A percentile compares a stretch with the other conserved stretches of the same genome.
phyloP scores from a whole-genome alignment of 1,140 invertebrate species.

The Semibalanus balanoides region DNA sequence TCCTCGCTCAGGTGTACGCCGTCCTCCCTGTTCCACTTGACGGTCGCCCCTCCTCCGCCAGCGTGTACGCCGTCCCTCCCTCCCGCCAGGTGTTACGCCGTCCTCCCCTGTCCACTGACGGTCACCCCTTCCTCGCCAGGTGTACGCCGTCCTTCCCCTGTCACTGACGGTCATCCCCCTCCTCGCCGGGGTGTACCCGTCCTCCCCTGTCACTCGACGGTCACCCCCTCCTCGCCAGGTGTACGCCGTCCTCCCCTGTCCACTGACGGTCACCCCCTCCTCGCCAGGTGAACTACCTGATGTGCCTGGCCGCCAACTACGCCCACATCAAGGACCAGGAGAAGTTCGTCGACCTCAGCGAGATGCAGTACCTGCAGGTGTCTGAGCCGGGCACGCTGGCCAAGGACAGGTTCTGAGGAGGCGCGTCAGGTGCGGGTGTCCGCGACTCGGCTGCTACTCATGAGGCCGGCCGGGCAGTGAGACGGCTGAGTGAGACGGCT shows the following conservation, averaged over 20 bases:
- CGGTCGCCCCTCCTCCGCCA: too few species aligned
- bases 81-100: not conserved
- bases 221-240: slow-evolving; percentile 14
- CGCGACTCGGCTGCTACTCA: too few species aligned
- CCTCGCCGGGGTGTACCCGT: not conserved
- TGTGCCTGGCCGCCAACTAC: slow-evolving; percentile 88
- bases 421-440: too few species aligned
- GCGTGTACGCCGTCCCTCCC: not conserved
- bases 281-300: slow-evolving; percentile 71
- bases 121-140: too few species aligned
- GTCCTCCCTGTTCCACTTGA: too few species aligned
- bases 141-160: too few species aligned
- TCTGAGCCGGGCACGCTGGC: slow-evolving; percentile 38
- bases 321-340: slow-evolving; percentile 86
- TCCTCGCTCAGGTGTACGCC: too few species aligned
- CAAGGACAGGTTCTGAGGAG: slow-evolving; percentile 30
- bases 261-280: slow-evolving; percentile 19
- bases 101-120: too few species aligned
- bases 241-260: too few species aligned
- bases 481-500: too few species aligned
- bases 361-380: slow-evolving; percentile 70
- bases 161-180: too few species aligned
- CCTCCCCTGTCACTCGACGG: slow-evolving; percentile 12
- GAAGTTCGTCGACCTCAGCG: slow-evolving; percentile 79
- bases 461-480: too few species aligned